These are phyloP conservation scores for Eclectus roratus DNA, from an alignment of 2,113 vertebrate species.

Conservation along the genomic window DNA sequence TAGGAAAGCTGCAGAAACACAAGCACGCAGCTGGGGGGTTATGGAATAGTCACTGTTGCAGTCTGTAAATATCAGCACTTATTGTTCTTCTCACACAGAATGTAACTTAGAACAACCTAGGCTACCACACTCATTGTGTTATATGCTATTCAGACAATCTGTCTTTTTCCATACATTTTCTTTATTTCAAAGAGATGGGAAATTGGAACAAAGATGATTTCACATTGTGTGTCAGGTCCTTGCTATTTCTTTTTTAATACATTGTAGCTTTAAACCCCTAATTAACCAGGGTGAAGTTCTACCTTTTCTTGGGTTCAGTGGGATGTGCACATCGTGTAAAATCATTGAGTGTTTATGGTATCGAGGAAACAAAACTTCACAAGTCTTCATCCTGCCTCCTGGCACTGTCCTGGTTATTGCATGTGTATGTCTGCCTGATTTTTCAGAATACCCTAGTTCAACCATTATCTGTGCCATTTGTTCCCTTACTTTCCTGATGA, in stretches of 20 bases:
- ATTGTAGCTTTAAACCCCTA: not conserved
- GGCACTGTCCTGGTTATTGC: not conserved
- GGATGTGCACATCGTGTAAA: not conserved
- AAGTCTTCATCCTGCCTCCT: not conserved
- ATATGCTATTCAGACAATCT: not conserved
- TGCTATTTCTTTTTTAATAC: not conserved
- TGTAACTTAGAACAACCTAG: not conserved
- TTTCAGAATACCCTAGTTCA: not conserved
- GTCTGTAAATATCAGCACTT: not conserved
- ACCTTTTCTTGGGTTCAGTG: not conserved
- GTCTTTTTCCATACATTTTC: not conserved
- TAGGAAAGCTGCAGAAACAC: not conserved
- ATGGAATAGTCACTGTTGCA: not conserved
- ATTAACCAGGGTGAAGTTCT: not conserved
- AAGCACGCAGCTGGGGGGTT: not conserved
- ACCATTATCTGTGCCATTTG: not conserved
- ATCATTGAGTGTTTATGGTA: not conserved
- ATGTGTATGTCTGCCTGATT: not conserved
- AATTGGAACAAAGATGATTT: not conserved
- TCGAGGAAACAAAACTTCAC: not conserved
- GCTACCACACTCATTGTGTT: not conserved
- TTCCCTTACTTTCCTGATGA: not conserved
- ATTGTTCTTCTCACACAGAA: not conserved
- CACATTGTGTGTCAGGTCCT: not conserved
- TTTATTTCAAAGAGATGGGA: not conserved